Conservation (phyloP, 2,888 invertebrate genomes). For the Chloroclystis v-ata region DNA sequence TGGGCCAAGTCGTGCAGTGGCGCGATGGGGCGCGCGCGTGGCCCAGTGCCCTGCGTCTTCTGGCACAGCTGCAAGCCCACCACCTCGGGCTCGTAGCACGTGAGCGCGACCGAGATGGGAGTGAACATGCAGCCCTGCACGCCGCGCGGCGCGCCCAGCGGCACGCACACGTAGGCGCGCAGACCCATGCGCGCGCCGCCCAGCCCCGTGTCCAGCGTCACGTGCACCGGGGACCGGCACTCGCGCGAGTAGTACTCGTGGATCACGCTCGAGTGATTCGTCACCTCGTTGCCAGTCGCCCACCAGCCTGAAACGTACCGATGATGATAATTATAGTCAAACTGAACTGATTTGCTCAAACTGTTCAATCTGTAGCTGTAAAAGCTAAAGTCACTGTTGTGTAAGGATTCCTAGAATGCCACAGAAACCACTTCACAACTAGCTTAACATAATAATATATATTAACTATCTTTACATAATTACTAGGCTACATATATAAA, state of each 20-base stretch:
- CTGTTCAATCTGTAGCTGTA: too few species aligned
- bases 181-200: conserved; percentile 93
- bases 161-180: conserved; percentile 94
- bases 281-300: conserved; percentile 98
- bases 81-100: conserved; percentile 94
- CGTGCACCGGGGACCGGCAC: conserved; percentile 95
- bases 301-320: conserved; percentile 87
- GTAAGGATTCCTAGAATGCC: too few species aligned
- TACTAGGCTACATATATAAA: too few species aligned
- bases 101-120: conserved; percentile 92
- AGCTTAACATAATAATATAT: too few species aligned
- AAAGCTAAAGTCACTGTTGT: too few species aligned
- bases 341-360: too few species aligned
- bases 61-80: conserved; percentile 89
- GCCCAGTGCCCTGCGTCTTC: conserved; percentile 85
- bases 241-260: conserved; percentile 98
- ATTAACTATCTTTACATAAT: too few species aligned
- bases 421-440: too few species aligned
- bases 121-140: conserved; percentile 98
- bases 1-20: conserved; percentile 82
- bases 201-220: conserved; percentile 96
- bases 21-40: conserved; percentile 80
- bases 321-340: not conserved
- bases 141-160: conserved; percentile 95
- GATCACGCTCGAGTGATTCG: conserved; percentile 97